Percentiles rank a stretch among this genome's conserved stretches.
Evolutionary conservation across 2,888 invertebrate species (phyloP).

Genomic region (Podotricha telesiphe): DNA sequence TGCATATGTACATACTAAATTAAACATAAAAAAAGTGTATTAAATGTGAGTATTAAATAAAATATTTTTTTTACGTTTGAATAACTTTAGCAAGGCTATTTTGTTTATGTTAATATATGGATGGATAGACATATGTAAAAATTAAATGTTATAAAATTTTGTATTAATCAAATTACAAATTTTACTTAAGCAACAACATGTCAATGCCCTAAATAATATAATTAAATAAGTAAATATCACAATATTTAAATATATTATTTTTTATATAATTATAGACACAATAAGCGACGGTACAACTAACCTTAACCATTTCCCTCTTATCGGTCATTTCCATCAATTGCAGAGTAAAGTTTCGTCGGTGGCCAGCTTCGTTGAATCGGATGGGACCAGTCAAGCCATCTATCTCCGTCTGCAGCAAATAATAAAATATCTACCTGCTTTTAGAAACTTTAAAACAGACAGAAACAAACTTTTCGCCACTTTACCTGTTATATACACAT

Average conservation of each 20-base stretch:
- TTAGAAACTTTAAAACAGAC: slow-evolving; percentile 30
- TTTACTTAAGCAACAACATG: too few species aligned
- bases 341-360: slow-evolving; percentile 92
- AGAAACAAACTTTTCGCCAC: neutral
- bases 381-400: slow-evolving; percentile 94
- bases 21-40: too few species aligned
- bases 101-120: too few species aligned
- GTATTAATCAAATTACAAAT: too few species aligned
- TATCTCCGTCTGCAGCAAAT: slow-evolving; percentile 90
- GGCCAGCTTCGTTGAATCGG: slow-evolving; percentile 92
- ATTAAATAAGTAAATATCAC: too few species aligned
- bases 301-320: slow-evolving; percentile 93
- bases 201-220: too few species aligned
- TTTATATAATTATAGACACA: neutral
- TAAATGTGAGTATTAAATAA: too few species aligned
- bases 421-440: slow-evolving; percentile 57
- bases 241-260: too few species aligned
- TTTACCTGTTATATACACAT: neutral
- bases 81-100: too few species aligned
- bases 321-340: slow-evolving; percentile 95
- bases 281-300: slow-evolving; percentile 56
- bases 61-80: too few species aligned
- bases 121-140: too few species aligned
- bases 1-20: neutral
- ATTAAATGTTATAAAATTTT: too few species aligned